phyloP scores from a whole-genome alignment of 2,113 vertebrate genomes.

The Larimichthys crocea region DNA sequence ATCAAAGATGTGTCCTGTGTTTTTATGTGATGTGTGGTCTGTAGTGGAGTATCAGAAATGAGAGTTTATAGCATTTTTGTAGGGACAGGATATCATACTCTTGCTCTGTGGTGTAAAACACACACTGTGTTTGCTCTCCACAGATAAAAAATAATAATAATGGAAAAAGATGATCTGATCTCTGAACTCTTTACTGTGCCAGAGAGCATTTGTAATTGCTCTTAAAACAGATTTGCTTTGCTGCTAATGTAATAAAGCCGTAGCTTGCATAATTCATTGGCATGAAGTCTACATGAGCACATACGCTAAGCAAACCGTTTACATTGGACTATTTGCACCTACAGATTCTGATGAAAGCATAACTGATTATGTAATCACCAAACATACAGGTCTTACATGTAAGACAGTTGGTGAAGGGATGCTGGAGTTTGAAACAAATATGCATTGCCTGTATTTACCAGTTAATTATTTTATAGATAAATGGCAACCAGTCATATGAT shows the following conservation, averaged over 20 bases:
- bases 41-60: background rate
- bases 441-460: background rate
- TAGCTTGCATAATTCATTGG: background rate
- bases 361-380: background rate
- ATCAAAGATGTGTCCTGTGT: background rate
- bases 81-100: background rate
- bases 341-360: background rate
- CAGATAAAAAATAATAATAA: background rate
- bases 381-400: background rate
- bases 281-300: background rate
- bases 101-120: background rate
- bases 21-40: slow-evolving; percentile 1
- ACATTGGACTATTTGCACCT: background rate
- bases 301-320: background rate
- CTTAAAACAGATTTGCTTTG: background rate
- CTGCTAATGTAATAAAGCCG: background rate
- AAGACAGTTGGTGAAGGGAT: background rate
- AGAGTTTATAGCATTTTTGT: background rate
- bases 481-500: background rate
- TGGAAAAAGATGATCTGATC: background rate
- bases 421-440: background rate
- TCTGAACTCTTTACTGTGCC: background rate
- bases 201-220: background rate
- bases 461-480: background rate
- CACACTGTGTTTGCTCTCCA: background rate